These are phyloP conservation scores for Lepidurus arcticus DNA, from an alignment of 1,140 invertebrate genomes.

Conservation along the genomic window DNA sequence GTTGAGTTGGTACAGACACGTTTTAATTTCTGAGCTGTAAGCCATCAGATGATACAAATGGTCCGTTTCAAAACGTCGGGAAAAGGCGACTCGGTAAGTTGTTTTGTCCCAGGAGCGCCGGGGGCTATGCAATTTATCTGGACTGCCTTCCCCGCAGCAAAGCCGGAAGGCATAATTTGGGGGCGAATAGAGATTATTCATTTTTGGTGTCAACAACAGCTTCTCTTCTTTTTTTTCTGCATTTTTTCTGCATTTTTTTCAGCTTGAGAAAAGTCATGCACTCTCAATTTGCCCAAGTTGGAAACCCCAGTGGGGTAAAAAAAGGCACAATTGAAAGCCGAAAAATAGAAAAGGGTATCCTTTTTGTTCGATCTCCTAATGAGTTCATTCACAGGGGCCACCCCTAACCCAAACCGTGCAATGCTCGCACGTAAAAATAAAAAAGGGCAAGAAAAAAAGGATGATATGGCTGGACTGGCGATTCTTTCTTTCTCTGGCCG, in stretches of 20 bases:
- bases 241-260: too few species aligned
- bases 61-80: not conserved
- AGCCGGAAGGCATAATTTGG: conserved; percentile 14
- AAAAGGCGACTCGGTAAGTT: not conserved
- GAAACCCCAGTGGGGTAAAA: not conserved
- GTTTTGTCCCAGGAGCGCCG: not conserved
- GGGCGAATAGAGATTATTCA: conserved; percentile 15
- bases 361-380: conserved; percentile 3
- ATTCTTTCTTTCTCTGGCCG: not conserved
- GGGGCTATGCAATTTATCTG: conserved; percentile 2
- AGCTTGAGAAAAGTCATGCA: not conserved
- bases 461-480: conserved; percentile 1
- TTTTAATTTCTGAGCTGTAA: not conserved
- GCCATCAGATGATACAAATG: conserved; percentile 16
- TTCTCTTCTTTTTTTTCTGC: not conserved
- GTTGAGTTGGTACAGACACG: not conserved
- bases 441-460: not conserved
- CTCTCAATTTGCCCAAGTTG: not conserved
- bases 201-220: conserved; percentile 10
- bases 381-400: conserved; percentile 12
- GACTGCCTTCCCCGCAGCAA: not conserved
- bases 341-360: not conserved
- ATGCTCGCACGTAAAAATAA: not conserved
- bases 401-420: not conserved
- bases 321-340: not conserved